Percentiles rank a stretch among this genome's conserved stretches.
These are phyloP conservation scores for Grapholita molesta DNA, from an alignment of 1,140 invertebrate species.

Conservation along the genomic window DNA sequence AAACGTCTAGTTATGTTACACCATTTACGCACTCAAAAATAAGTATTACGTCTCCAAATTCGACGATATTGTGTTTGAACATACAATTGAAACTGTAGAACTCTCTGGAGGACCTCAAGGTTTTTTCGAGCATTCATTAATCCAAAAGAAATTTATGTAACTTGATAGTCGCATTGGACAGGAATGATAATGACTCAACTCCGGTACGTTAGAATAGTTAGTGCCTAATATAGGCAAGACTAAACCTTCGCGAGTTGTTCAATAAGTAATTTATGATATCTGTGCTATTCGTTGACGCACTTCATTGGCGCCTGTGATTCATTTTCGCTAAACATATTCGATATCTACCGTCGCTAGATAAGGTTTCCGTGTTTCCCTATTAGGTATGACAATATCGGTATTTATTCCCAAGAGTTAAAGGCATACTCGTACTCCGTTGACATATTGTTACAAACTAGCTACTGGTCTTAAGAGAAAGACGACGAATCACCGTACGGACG, in stretches of 20 bases:
- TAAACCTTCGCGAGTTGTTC: neutral
- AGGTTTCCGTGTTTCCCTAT: slow-evolving; percentile 4
- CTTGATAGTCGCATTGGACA: neutral
- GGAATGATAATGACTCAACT: neutral
- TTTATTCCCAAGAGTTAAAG: neutral
- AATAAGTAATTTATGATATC: neutral
- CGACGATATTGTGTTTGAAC: too few species aligned
- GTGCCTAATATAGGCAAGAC: neutral
- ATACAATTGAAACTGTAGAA: too few species aligned
- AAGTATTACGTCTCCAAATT: too few species aligned
- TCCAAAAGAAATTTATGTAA: too few species aligned
- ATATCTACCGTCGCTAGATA: neutral
- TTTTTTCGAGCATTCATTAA: too few species aligned
- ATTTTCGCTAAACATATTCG: slow-evolving; percentile 1
- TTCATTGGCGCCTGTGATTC: neutral
- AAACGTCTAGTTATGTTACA: too few species aligned
- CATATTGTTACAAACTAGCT: neutral
- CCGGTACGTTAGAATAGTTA: neutral
- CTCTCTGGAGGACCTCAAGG: too few species aligned
- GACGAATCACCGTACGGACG: too few species aligned
- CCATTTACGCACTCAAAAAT: too few species aligned
- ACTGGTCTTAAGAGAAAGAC: neutral
- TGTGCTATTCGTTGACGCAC: neutral
- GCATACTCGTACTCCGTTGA: neutral
- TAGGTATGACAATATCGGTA: slow-evolving; percentile 13